Evolutionary conservation across 1,140 invertebrate species (phyloP).

Genomic region (Drosophila albomicans): DNA sequence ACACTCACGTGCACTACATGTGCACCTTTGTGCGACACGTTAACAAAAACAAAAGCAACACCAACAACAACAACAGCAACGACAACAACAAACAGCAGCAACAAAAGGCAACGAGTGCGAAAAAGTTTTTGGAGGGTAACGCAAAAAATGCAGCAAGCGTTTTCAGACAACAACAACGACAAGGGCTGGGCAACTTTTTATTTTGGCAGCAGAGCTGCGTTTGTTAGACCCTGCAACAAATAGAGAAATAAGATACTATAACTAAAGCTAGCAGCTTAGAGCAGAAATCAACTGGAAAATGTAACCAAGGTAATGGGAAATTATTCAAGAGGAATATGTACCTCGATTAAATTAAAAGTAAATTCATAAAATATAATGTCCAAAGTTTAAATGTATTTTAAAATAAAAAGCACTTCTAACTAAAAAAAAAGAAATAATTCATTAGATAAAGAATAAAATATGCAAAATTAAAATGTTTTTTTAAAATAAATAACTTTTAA

Average conservation of each 20-base stretch:
- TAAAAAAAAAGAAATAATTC: no score
- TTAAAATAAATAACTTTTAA: no score
- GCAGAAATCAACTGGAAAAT: not conserved
- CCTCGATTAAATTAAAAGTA: no score
- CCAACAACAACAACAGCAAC: conserved; percentile 17
- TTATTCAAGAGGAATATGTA: no score
- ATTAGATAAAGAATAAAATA: no score
- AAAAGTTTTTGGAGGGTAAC: conserved; percentile 38
- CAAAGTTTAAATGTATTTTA: no score
- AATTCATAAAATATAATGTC: no score
- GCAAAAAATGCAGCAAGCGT: conserved; percentile 47
- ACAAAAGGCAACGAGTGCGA: conserved; percentile 59
- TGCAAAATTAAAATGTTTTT: no score
- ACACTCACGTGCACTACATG: conserved; percentile 37
- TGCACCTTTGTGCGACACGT: conserved; percentile 82
- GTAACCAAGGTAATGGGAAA: no score
- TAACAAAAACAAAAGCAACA: conserved; percentile 74
- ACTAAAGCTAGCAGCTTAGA: not conserved
- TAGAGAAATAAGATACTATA: not conserved
- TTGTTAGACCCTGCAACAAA: not conserved
- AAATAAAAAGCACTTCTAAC: no score
- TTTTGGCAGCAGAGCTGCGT: conserved; percentile 8
- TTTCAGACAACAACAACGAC: conserved; percentile 22
- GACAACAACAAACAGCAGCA: conserved; percentile 41
- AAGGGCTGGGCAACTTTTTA: not conserved